Evolutionary conservation across 1,140 invertebrate species (phyloP), one percentile per base, ranked within the genome.

Genomic region (Trichomalopsis sarcophagae): DNA sequence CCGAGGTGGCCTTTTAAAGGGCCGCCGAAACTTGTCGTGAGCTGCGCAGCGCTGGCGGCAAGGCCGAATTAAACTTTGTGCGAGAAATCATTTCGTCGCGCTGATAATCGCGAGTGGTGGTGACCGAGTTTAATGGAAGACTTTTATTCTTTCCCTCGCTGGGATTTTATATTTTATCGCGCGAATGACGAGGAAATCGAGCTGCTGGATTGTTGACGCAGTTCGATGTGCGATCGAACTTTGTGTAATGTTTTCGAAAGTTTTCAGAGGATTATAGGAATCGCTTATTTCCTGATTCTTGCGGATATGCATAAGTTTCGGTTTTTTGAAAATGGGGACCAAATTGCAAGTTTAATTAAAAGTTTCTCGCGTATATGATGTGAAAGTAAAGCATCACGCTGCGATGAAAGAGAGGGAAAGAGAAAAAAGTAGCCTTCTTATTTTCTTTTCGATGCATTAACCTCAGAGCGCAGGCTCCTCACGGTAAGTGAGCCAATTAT

Each of bases 401-500:
- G 36, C 4, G 71, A 36, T 9, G 13, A 76, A 36, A 76, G 6
- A 76, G n/a, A 76, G 9, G 44, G 11, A 76, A 27, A 76, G 40
- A 44, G 21, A n/a, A 75, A 75, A 75, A 75, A 44, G 27, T 44
- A 75, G 73, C 27, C 73, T 74, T 40, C 50, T 76, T 76, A 47
- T 76, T 44, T 50, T 27, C 30, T 23, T 11, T 21, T 40, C 23
- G 36, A 40, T 50, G 27, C 74, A 47, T 76, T 44, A 76, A 50
- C 74, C n/a, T 21, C 40, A 5, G 27, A 27, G 5, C 74, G 4
- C 13, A 17, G 13, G 55, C 44, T 76, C 44, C 23, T 47, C 74
- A 9, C 36, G 21, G 36, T 44, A 30, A 6, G 9, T 33, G 69
- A 71, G 21, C 69, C 74, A 76, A 76, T 76, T 76, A 76, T 76